Percentiles rank a stretch among this genome's conserved stretches.
Conservation (phyloP, 2,797 vertebrate genomes). For the Thamnophis elegans region DNA sequence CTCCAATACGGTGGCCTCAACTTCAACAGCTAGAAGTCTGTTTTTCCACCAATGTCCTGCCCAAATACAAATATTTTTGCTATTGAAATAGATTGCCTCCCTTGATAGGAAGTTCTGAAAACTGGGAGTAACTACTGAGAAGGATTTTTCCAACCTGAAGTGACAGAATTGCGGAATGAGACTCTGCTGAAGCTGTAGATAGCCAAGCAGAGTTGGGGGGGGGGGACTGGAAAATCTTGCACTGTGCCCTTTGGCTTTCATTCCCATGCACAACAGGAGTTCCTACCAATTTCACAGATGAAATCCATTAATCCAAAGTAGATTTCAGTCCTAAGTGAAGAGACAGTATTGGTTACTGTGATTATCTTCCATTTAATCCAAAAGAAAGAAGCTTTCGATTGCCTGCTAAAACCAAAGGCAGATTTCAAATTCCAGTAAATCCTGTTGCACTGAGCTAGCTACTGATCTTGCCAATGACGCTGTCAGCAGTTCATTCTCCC, state of each 20-base stretch:
- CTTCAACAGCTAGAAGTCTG: not conserved
- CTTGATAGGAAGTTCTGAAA: not conserved
- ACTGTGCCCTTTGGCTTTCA: not conserved
- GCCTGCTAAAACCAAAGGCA: constrained; percentile 27
- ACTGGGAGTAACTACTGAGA: not conserved
- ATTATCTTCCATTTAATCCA: constrained; percentile 26
- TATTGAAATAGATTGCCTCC: not conserved
- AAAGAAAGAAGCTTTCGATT: constrained; percentile 27
- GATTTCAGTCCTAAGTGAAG: constrained; percentile 1
- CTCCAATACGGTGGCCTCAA: not conserved
- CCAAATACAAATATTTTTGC: not conserved
- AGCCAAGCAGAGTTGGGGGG: not conserved
- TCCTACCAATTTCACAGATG: not conserved
- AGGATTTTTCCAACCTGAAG: not conserved
- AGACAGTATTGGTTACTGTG: not conserved
- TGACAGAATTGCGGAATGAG: not conserved
- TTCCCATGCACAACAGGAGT: not conserved
- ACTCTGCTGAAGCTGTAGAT: not conserved
- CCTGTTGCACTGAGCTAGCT: constrained; percentile 29
- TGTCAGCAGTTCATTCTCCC: not conserved
- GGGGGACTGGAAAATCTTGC: not conserved
- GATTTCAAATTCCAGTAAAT: constrained; percentile 41
- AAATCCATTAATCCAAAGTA: not conserved
- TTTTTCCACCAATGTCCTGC: not conserved
- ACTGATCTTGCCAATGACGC: constrained; percentile 31